phyloP scores from a whole-genome alignment of 2,797 vertebrate species.

The Tauraco hartlaubi region DNA sequence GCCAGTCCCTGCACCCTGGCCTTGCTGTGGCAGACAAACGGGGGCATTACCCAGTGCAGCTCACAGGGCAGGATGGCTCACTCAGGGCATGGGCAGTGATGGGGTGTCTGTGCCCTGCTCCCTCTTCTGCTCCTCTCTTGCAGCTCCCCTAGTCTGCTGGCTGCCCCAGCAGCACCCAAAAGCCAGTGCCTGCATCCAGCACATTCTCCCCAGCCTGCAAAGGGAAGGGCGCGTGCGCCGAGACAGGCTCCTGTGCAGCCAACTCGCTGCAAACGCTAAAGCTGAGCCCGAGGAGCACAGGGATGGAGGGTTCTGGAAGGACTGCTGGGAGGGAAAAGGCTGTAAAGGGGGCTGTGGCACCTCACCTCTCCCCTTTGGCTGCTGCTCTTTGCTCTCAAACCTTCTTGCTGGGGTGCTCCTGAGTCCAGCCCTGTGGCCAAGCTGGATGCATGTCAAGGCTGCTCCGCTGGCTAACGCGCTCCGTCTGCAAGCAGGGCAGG shows the following conservation, averaged over 20 bases:
- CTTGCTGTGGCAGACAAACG: neutral
- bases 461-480: slow-evolving; percentile 13
- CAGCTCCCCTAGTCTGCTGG: neutral
- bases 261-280: neutral
- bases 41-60: neutral
- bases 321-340: neutral
- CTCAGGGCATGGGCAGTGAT: neutral
- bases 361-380: slow-evolving; percentile 52
- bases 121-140: neutral
- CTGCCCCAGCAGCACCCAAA: neutral
- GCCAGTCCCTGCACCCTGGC: neutral
- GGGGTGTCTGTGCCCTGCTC: neutral
- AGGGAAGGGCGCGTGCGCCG: rapidly evolving
- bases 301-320: neutral
- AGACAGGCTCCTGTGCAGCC: neutral
- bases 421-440: neutral
- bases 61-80: neutral
- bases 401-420: neutral
- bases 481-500: slow-evolving; percentile 57
- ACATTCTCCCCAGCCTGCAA: neutral
- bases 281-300: neutral
- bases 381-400: slow-evolving; percentile 40
- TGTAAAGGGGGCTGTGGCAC: neutral
- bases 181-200: neutral
- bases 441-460: neutral